Conservation (phyloP, 2,797 vertebrate species). For the Prionace glauca region DNA sequence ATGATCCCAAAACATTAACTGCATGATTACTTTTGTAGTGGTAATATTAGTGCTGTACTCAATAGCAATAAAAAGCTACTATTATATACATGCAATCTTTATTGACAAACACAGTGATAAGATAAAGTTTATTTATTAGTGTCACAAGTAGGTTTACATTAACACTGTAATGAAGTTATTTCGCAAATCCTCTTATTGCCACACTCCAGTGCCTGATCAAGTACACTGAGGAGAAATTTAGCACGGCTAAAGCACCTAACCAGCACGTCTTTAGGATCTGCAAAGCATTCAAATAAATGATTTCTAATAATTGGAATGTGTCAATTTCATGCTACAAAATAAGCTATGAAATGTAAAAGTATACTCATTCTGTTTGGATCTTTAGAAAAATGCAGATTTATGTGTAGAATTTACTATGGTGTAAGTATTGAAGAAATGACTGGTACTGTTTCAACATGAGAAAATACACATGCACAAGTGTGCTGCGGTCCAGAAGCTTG, state of each 20-base stretch:
- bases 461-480: background rate
- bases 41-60: background rate
- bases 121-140: too few species aligned
- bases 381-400: background rate
- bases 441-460: background rate
- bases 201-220: too few species aligned
- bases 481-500: constrained; percentile 50
- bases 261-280: background rate
- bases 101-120: background rate
- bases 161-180: too few species aligned
- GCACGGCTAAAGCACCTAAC: too few species aligned
- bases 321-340: too few species aligned
- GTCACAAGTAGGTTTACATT: too few species aligned
- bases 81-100: background rate
- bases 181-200: too few species aligned
- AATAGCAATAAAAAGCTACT: background rate
- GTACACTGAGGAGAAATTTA: too few species aligned
- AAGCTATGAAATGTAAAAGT: background rate
- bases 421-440: background rate
- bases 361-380: background rate
- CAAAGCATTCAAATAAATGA: background rate
- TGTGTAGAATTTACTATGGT: background rate
- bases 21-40: background rate
- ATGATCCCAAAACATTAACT: background rate
- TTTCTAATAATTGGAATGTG: too few species aligned